Conservation (phyloP, 2,888 invertebrate species). For the Pantelozetes paolii region DNA sequence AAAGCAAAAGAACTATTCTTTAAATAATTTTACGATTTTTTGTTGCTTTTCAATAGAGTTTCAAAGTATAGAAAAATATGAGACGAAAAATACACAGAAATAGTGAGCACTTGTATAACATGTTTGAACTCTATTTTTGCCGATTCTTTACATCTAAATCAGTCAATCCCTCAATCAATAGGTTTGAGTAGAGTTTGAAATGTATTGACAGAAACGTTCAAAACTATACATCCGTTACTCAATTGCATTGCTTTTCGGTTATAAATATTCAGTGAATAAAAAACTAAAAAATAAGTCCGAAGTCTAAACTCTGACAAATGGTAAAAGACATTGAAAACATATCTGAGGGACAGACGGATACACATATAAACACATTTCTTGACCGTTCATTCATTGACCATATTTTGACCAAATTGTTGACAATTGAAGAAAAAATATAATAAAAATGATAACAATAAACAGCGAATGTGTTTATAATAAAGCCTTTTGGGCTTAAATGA, state of each 20-base stretch:
- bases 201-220: conserved; percentile 11
- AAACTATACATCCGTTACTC: conserved; percentile 24
- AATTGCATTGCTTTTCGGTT: conserved; percentile 9
- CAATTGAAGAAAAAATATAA: not conserved
- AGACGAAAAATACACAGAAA: not conserved
- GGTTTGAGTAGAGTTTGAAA: not conserved
- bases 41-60: conserved; percentile 27
- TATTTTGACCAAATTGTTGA: not conserved
- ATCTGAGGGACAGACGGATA: conserved; percentile 25
- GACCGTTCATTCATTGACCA: not conserved
- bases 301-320: not conserved
- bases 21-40: not conserved
- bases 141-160: not conserved
- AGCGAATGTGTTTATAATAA: conserved; percentile 8
- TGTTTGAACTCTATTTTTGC: not conserved
- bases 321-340: conserved; percentile 21
- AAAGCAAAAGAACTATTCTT: conserved; percentile 4
- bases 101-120: not conserved
- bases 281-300: not conserved
- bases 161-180: not conserved
- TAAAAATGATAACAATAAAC: not conserved
- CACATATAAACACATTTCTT: conserved; percentile 27
- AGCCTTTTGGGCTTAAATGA: conserved; percentile 32
- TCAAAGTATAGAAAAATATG: too few species aligned
- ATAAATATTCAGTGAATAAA: not conserved